Evolutionary conservation across 2,113 vertebrate species (phyloP), one percentile per base, ranked within the genome.

Genomic region (Sinosuthora webbiana): DNA sequence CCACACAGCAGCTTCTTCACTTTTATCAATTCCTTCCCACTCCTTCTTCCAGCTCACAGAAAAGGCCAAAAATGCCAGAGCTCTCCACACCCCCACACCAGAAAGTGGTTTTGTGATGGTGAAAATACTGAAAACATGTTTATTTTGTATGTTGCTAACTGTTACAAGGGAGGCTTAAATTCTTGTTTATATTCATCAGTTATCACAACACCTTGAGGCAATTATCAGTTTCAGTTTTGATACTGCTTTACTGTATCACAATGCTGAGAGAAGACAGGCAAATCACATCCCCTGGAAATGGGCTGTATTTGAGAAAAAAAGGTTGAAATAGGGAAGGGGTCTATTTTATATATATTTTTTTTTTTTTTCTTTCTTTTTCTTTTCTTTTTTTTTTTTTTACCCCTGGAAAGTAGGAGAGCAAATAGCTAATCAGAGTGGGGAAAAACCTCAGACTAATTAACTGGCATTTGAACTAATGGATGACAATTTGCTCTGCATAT

Each of bases 401-500:
- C 8, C 6, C 13, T 17, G 5, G 35, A 74, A 31, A 63, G 19
- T 20, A 70, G 41, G 37, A 87, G 15, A 89, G 11, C 15, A 92
- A 81, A 53, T 24, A 77, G 12, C 7, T 81, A 52, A 78, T 75
- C 9, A 11, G 39, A 53, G 30, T 1, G 31, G 9, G 4, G 0
- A 13, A 57, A 57, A 82, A 62, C 87, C 69, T 62, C n/a, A 57
- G 52, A 18, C 22, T 76, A 28, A 35, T 91, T 89, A 49, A 60
- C 25, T 82, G 42, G 10, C 9, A 35, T 87, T 82, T 91, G 49
- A 89, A 69, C 60, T 89, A 85, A 93, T n/a, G n/a, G 53, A 60
- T 42, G n/a, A 31, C 31, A 60, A 73, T 73, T 75, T 79, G 4
- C 23, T 87, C 28, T 87, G 25, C 33, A 28, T 76, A 27, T 73